Percentiles rank a stretch among this genome's conserved stretches.
phyloP scores from a whole-genome alignment of 2,797 vertebrate species.

The Gymnopithys bicolor region DNA sequence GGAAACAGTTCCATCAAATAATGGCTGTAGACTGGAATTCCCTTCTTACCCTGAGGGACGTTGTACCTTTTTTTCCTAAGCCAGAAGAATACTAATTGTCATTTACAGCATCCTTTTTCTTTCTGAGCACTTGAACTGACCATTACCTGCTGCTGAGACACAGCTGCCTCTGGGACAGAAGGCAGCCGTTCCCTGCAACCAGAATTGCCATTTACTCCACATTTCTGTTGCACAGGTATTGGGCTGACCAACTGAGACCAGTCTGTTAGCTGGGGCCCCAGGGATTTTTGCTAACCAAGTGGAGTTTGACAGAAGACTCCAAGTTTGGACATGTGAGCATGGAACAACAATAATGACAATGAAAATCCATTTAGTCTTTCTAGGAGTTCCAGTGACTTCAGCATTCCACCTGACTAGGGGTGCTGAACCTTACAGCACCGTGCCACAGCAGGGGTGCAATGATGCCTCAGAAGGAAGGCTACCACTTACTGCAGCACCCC shows the following conservation, averaged over 20 bases:
- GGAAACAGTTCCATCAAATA: conserved; percentile 25
- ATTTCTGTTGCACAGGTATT: not conserved
- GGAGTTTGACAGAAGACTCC: not conserved
- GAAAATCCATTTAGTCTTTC: not conserved
- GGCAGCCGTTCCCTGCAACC: not conserved
- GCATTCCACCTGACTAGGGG: not conserved
- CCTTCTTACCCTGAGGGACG: not conserved
- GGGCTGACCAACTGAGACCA: not conserved
- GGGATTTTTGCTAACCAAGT: conserved; percentile 18
- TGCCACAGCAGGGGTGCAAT: not conserved
- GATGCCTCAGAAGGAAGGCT: not conserved
- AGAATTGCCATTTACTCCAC: not conserved
- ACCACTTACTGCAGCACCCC: not conserved
- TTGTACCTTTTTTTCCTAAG: not conserved
- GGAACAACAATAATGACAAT: not conserved
- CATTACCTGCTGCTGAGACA: not conserved
- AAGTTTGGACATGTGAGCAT: not conserved
- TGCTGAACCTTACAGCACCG: not conserved
- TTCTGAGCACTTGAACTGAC: not conserved
- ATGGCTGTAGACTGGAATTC: not conserved
- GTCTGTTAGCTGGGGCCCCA: not conserved
- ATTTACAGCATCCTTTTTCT: not conserved
- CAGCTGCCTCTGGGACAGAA: not conserved
- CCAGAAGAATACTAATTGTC: not conserved
- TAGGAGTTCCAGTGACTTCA: not conserved